These are phyloP conservation scores for Pangasianodon hypophthalmus DNA, from an alignment of 2,113 vertebrate species.

Conservation along the genomic window DNA sequence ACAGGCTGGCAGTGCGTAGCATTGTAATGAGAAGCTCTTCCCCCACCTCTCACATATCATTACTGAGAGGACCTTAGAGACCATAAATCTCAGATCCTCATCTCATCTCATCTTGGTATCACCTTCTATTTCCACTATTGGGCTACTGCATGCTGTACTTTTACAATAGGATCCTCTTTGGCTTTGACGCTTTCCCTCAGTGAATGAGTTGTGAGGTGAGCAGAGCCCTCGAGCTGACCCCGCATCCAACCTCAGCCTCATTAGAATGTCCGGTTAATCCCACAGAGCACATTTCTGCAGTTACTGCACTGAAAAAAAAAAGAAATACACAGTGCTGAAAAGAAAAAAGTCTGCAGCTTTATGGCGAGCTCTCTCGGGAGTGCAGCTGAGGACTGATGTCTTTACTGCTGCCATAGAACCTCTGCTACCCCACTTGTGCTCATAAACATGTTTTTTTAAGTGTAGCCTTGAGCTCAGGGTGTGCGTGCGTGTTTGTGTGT, in stretches of 20 bases:
- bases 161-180: constrained; percentile 15
- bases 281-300: constrained; percentile 50
- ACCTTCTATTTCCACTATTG: constrained; percentile 30
- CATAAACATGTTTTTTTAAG: constrained; percentile 49
- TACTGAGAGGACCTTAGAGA: constrained; percentile 47
- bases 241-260: constrained; percentile 44
- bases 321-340: constrained; percentile 48
- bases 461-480: constrained; percentile 48
- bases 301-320: constrained; percentile 22
- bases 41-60: constrained; percentile 54
- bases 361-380: constrained; percentile 44
- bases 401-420: constrained; percentile 35
- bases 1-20: constrained; percentile 44
- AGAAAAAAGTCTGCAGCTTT: constrained; percentile 42
- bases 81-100: constrained; percentile 54
- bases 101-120: constrained; percentile 48
- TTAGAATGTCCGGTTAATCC: constrained; percentile 54
- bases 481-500: constrained; percentile 41
- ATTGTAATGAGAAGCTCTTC: constrained; percentile 51
- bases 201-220: constrained; percentile 43
- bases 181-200: constrained; percentile 25
- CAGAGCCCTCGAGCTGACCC: constrained; percentile 49
- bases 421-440: constrained; percentile 20
- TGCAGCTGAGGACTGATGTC: constrained; percentile 52
- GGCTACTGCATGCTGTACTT: constrained; percentile 7